Conservation (phyloP, 2,113 vertebrate species). For the Pelodiscus sinensis region DNA sequence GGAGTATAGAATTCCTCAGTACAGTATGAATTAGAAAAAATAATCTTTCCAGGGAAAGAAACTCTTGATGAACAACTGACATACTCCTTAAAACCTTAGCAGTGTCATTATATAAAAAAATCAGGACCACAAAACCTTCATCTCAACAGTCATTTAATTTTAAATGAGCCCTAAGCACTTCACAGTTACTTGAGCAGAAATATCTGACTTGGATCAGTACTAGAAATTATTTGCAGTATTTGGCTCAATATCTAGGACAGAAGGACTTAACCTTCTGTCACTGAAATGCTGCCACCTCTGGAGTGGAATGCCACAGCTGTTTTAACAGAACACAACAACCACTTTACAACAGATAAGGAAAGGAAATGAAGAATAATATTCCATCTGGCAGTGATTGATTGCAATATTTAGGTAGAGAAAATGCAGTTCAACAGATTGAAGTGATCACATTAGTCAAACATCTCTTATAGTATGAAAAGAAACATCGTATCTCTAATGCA, state of each 20-base stretch:
- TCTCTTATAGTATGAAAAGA: not conserved
- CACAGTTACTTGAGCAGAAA: slow-evolving; percentile 30
- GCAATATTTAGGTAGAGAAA: not conserved
- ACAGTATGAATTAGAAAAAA: slow-evolving; percentile 49
- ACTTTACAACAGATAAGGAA: not conserved
- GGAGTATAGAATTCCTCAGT: slow-evolving; percentile 13
- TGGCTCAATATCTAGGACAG: slow-evolving; percentile 27
- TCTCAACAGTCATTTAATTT: slow-evolving; percentile 58
- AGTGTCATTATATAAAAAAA: slow-evolving; percentile 28
- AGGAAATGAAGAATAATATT: slow-evolving; percentile 16
- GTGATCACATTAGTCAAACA: not conserved
- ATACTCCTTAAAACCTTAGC: slow-evolving; percentile 24
- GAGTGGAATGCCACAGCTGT: not conserved
- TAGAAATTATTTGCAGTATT: slow-evolving; percentile 42
- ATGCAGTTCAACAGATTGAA: not conserved
- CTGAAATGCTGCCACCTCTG: slow-evolving; percentile 15
- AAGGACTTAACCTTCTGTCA: slow-evolving; percentile 27
- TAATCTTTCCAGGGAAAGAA: slow-evolving; percentile 31
- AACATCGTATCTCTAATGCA: not conserved
- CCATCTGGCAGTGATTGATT: not conserved
- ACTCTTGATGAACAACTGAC: slow-evolving; percentile 28
- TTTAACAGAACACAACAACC: slow-evolving; percentile 1
- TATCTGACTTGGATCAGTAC: slow-evolving; percentile 32
- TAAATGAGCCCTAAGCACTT: slow-evolving; percentile 43
- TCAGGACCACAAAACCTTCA: not conserved